phyloP scores from a whole-genome alignment of 2,113 vertebrate species.

The Festucalex cinctus region DNA sequence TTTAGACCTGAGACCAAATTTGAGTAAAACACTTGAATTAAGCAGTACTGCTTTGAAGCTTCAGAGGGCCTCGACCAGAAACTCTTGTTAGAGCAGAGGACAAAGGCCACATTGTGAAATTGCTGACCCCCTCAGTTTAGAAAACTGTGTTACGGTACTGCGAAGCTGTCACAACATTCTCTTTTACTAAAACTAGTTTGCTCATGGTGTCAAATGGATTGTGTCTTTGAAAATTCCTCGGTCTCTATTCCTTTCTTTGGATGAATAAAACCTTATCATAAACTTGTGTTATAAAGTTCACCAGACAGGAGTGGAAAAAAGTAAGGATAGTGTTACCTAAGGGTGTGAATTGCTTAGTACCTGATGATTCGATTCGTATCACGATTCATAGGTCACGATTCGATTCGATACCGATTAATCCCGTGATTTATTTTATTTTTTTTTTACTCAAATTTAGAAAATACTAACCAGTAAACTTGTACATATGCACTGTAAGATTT shows the following conservation, averaged over 20 bases:
- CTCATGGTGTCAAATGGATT: not conserved
- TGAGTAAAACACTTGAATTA: too few relatives aligned
- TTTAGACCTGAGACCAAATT: not conserved
- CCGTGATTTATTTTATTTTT: too few relatives aligned
- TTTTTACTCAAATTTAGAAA: too few relatives aligned
- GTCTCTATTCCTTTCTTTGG: not conserved
- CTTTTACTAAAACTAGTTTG: not conserved
- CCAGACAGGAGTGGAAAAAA: not conserved
- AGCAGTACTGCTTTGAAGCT: not conserved
- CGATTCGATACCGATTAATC: too few relatives aligned
- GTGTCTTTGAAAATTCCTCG: not conserved
- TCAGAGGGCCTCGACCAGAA: conserved; percentile 1
- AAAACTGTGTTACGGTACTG: not conserved
- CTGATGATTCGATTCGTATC: too few relatives aligned
- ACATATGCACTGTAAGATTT: too few relatives aligned
- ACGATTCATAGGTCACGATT: too few relatives aligned
- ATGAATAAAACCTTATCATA: not conserved
- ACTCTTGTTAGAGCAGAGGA: conserved; percentile 12
- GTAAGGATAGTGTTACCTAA: not conserved
- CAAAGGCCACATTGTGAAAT: conserved; percentile 12
- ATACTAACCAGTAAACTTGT: too few relatives aligned
- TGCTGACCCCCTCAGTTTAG: conserved; percentile 1
- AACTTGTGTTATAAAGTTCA: not conserved
- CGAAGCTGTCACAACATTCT: not conserved
- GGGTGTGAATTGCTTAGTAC: not conserved